Conservation (phyloP, 2,113 vertebrate genomes). For the Rhynchomys soricoides region DNA sequence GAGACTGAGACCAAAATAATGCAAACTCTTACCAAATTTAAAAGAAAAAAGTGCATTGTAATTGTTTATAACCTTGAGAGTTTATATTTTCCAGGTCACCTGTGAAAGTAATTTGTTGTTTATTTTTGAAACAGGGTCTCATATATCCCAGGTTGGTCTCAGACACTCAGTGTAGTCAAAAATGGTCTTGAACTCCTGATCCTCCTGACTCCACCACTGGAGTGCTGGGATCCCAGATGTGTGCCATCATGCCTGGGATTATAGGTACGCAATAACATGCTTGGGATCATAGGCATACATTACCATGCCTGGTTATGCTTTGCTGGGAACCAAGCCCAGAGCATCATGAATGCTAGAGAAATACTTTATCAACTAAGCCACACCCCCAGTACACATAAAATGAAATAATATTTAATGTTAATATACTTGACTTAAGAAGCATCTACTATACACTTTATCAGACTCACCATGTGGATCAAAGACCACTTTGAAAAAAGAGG, state of each 20-base stretch:
- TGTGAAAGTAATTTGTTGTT: not conserved
- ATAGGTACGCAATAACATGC: not conserved
- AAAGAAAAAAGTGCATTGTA: not conserved
- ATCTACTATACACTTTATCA: not conserved
- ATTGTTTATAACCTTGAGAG: not conserved
- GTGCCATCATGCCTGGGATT: not conserved
- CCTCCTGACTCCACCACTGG: not conserved
- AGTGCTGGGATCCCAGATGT: not conserved
- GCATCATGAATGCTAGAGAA: not conserved
- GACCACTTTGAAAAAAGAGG: not conserved
- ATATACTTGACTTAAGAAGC: not conserved
- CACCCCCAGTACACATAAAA: not conserved
- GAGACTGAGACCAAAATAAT: not conserved
- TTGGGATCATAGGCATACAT: not conserved
- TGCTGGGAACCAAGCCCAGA: not conserved
- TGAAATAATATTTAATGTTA: too few species aligned
- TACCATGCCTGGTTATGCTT: not conserved
- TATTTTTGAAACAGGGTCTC: not conserved
- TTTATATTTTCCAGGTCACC: not conserved
- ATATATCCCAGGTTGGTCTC: not conserved
- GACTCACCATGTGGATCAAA: not conserved
- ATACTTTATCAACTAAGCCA: not conserved
- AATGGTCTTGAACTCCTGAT: not conserved
- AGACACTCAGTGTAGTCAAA: not conserved
- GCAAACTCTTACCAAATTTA: not conserved